phyloP scores from a whole-genome alignment of 2,797 vertebrate genomes.

The Atherinosoma microstoma region DNA sequence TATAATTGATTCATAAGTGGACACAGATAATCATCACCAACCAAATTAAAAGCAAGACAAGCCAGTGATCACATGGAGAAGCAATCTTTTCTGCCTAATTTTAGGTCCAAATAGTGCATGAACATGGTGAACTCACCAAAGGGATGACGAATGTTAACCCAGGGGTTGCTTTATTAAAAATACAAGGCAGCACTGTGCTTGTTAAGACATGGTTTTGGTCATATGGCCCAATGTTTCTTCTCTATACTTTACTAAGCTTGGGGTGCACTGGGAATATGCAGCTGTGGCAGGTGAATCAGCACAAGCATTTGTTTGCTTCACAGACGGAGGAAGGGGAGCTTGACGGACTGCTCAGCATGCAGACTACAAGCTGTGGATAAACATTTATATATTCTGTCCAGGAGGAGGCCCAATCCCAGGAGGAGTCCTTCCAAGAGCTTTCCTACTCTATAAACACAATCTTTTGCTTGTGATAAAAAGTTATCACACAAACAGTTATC shows the following conservation, averaged over 20 bases:
- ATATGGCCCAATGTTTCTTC: slow-evolving; percentile 59
- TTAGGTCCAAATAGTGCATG: slow-evolving; percentile 57
- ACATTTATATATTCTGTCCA: slow-evolving; percentile 70
- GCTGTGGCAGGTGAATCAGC: slow-evolving; percentile 73
- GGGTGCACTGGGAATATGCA: slow-evolving; percentile 66
- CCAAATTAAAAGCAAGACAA: slow-evolving; percentile 71
- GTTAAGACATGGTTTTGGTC: slow-evolving; percentile 67
- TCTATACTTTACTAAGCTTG: slow-evolving; percentile 65
- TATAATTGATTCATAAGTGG: slow-evolving; percentile 74
- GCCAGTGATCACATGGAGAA: slow-evolving; percentile 59
- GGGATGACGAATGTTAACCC: slow-evolving; percentile 43
- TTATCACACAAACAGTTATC: not conserved
- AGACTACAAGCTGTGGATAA: slow-evolving; percentile 61
- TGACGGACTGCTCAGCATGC: slow-evolving; percentile 69
- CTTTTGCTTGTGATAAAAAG: not conserved
- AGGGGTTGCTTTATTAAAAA: slow-evolving; percentile 30
- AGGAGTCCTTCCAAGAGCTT: slow-evolving; percentile 49
- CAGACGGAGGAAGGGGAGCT: slow-evolving; percentile 51
- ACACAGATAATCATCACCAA: slow-evolving; percentile 72
- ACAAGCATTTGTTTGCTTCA: slow-evolving; percentile 71
- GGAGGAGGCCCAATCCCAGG: slow-evolving; percentile 57
- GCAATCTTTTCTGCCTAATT: slow-evolving; percentile 48
- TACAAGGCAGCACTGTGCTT: slow-evolving; percentile 39
- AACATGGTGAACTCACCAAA: slow-evolving; percentile 41
- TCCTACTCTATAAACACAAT: not conserved